Conservation (phyloP, 2,113 vertebrate genomes). For the Gymnocephalus cernua region DNA sequence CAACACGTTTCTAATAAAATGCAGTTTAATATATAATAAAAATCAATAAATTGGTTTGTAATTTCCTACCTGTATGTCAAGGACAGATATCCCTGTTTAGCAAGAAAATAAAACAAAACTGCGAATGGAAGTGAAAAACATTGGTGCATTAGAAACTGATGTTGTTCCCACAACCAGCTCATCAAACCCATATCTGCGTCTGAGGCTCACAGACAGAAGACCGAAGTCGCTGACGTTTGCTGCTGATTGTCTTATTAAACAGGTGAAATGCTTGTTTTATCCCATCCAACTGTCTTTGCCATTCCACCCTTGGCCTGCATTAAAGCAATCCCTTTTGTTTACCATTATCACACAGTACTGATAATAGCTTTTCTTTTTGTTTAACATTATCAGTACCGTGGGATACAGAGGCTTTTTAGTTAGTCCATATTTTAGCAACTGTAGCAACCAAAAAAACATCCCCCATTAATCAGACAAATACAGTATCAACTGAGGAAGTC, state of each 20-base stretch:
- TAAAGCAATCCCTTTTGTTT: constrained; percentile 12
- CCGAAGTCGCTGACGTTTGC: not conserved
- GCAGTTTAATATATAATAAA: not conserved
- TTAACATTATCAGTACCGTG: not conserved
- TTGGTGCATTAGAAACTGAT: constrained; percentile 71
- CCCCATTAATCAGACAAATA: not conserved
- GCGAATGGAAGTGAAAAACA: constrained; percentile 73
- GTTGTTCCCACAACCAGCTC: constrained; percentile 42
- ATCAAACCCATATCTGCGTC: constrained; percentile 59
- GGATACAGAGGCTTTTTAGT: not conserved
- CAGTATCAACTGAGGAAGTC: not conserved
- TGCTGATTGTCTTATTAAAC: constrained; percentile 1
- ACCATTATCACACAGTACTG: not conserved
- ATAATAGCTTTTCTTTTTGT: constrained; percentile 21
- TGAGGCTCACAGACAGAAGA: not conserved
- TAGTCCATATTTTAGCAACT: constrained; percentile 39
- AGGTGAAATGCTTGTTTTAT: constrained; percentile 24
- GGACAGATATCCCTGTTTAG: constrained; percentile 59
- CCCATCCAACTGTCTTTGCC: not conserved
- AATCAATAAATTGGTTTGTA: not conserved
- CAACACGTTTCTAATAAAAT: not conserved
- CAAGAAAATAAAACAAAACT: constrained; percentile 68
- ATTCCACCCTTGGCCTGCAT: constrained; percentile 33
- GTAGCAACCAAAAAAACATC: constrained; percentile 23
- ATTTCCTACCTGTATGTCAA: constrained; percentile 67